A percentile compares a stretch with the other conserved stretches of the same genome.
Evolutionary conservation across 2,797 vertebrate genomes (phyloP).

Genomic region (Silurus aristotelis): DNA sequence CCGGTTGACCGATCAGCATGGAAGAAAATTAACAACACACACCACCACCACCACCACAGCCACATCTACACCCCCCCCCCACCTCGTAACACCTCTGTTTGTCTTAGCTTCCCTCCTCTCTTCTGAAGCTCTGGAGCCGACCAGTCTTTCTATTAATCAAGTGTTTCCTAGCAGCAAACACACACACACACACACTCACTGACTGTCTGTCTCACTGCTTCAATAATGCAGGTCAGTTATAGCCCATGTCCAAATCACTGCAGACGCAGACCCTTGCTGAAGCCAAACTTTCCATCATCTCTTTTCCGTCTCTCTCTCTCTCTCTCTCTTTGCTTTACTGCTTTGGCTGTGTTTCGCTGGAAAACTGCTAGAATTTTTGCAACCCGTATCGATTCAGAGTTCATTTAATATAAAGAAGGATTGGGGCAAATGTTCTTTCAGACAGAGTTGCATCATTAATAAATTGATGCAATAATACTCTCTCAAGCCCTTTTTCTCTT

Average conservation of each 20-base stretch:
- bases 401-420: neutral
- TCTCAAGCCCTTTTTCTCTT: neutral
- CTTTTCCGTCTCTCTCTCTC: neutral
- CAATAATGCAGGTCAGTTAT: conserved; percentile 11
- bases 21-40: conserved; percentile 69
- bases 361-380: neutral
- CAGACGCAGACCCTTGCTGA: conserved; percentile 7
- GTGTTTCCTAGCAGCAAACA: conserved; percentile 46
- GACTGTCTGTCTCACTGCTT: neutral
- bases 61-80: neutral
- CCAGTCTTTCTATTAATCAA: conserved; percentile 46
- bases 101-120: conserved; percentile 63
- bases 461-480: neutral
- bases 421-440: conserved; percentile 11
- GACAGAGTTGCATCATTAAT: neutral
- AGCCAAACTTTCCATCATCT: conserved; percentile 20
- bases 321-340: neutral
- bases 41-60: neutral
- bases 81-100: conserved; percentile 60
- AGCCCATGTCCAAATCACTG: conserved; percentile 11
- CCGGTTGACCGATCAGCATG: conserved; percentile 69
- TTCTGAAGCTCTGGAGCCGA: conserved; percentile 51
- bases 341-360: neutral
- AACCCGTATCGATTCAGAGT: neutral
- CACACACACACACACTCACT: conserved; percentile 39